phyloP scores from a whole-genome alignment of 2,888 invertebrate species.

The Lasioglossum lativentre region DNA sequence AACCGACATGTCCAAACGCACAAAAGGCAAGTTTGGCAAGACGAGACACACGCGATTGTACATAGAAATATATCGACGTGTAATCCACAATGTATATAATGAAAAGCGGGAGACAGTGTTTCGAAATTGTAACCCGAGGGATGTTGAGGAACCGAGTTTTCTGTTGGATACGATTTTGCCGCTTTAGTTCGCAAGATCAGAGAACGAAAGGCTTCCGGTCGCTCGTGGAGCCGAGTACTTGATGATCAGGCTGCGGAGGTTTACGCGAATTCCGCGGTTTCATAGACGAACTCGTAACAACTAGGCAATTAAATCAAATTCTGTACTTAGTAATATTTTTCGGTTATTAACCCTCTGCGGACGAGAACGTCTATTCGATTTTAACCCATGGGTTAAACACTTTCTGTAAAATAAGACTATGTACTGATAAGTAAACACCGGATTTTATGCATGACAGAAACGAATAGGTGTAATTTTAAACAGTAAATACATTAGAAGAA shows the following conservation, averaged over 20 bases:
- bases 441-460: no score
- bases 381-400: background rate
- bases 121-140: slow-evolving; percentile 33
- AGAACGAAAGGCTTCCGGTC: slow-evolving; percentile 22
- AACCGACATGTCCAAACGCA: slow-evolving; percentile 82
- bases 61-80: slow-evolving; percentile 58
- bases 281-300: background rate
- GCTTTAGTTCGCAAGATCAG: slow-evolving; percentile 45
- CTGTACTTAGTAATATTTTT: background rate
- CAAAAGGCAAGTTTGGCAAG: slow-evolving; percentile 82
- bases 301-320: background rate
- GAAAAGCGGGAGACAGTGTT: slow-evolving; percentile 28
- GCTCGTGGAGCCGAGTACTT: slow-evolving; percentile 19
- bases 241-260: background rate
- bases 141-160: slow-evolving; percentile 31
- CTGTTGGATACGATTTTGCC: slow-evolving; percentile 59
- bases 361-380: background rate
- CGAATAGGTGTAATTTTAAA: no score
- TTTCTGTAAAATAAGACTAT: background rate
- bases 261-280: background rate
- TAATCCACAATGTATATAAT: slow-evolving; percentile 57
- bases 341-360: background rate
- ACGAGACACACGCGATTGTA: slow-evolving; percentile 61
- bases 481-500: no score
- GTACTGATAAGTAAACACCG: no score